Conservation (phyloP, 1,140 invertebrate species). For the Pachyrhynchus sulphureomaculatus region DNA sequence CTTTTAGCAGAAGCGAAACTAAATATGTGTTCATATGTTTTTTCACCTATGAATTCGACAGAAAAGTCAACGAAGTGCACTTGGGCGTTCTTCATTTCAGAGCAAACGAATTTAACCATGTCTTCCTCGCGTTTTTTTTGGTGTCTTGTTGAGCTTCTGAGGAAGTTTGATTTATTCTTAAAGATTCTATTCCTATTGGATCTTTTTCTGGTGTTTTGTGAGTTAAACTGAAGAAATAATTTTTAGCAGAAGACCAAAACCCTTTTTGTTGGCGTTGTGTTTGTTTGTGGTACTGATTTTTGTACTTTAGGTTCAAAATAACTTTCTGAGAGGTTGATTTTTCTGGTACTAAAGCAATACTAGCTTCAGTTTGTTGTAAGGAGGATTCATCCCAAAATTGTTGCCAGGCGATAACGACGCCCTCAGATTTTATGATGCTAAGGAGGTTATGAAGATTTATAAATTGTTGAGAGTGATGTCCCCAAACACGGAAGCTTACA, state of each 20-base stretch:
- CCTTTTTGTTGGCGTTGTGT: not conserved
- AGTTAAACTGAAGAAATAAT: too few relatives aligned
- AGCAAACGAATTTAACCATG: slow-evolving; percentile 53
- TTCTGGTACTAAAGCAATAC: slow-evolving; percentile 36
- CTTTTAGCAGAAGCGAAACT: slow-evolving; percentile 57
- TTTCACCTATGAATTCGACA: slow-evolving; percentile 54
- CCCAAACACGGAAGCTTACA: slow-evolving; percentile 50
- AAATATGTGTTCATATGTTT: slow-evolving; percentile 52
- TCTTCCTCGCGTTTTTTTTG: slow-evolving; percentile 52
- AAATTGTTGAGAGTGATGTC: slow-evolving; percentile 51
- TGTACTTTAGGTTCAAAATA: slow-evolving; percentile 8
- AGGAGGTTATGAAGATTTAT: slow-evolving; percentile 42
- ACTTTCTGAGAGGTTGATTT: slow-evolving; percentile 30
- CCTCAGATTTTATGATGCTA: slow-evolving; percentile 34
- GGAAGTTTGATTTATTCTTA: not conserved
- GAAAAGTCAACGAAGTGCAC: slow-evolving; percentile 55
- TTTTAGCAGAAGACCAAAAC: too few relatives aligned
- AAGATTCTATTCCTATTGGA: too few relatives aligned
- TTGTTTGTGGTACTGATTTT: slow-evolving; percentile 25
- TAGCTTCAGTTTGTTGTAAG: slow-evolving; percentile 31
- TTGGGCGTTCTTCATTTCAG: slow-evolving; percentile 55
- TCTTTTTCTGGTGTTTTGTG: too few relatives aligned
- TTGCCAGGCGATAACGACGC: slow-evolving; percentile 39
- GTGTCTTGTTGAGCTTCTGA: slow-evolving; percentile 1
- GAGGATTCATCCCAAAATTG: slow-evolving; percentile 26